Evolutionary conservation across 1,140 invertebrate genomes (phyloP).

Genomic region (Lucilia sericata): DNA sequence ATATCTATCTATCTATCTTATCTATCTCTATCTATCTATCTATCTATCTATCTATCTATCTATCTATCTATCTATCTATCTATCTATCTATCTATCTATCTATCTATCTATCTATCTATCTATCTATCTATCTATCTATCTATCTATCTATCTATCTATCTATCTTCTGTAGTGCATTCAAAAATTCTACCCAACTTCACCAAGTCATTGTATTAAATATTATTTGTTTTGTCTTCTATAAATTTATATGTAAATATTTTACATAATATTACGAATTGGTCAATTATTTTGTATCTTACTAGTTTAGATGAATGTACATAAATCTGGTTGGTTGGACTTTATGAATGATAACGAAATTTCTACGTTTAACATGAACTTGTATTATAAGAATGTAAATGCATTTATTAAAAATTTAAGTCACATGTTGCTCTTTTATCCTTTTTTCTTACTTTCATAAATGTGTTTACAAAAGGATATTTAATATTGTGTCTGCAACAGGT

Average conservation of each 20-base stretch:
- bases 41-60: no score
- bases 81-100: no score
- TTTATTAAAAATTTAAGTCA: constrained; percentile 14
- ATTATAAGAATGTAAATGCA: not conserved
- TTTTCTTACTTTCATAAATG: not conserved
- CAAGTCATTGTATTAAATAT: not conserved
- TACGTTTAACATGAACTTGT: no score
- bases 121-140: no score
- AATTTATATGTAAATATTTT: not conserved
- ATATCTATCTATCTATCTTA: no score
- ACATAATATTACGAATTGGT: constrained; percentile 4
- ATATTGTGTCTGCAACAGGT: constrained; percentile 1
- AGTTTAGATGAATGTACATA: not conserved
- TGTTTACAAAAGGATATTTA: not conserved
- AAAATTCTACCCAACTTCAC: not conserved
- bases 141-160: no score
- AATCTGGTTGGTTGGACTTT: not conserved
- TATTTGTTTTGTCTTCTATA: not conserved
- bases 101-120: no score
- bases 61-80: no score
- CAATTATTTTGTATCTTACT: not conserved
- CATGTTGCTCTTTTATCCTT: not conserved
- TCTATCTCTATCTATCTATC: no score
- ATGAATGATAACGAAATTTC: no score
- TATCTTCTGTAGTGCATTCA: not conserved